phyloP scores from a whole-genome alignment of 2,113 vertebrate genomes.

The Propithecus coquereli region DNA sequence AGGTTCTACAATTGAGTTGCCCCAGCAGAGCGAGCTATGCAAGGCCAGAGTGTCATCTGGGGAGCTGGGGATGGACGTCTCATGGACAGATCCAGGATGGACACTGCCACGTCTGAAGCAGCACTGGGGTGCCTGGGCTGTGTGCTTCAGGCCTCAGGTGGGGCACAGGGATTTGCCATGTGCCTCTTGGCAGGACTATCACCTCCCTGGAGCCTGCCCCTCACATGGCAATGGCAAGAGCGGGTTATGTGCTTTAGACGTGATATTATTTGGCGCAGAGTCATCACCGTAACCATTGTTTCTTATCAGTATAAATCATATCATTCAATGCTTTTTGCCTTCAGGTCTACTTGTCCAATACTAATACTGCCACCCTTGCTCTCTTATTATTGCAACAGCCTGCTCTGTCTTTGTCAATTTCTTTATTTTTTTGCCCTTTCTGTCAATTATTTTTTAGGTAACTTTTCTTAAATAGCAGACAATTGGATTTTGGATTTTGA shows the following conservation, averaged over 20 bases:
- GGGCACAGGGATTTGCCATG: background rate
- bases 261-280: background rate
- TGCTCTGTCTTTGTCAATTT: background rate
- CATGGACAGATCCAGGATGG: background rate
- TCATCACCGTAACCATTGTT: background rate
- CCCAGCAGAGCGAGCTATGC: background rate
- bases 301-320: background rate
- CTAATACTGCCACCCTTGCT: background rate
- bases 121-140: background rate
- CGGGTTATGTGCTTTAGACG: background rate
- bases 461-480: background rate
- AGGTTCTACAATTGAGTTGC: background rate
- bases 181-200: background rate
- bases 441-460: background rate
- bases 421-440: background rate
- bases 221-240: background rate
- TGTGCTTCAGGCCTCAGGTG: background rate
- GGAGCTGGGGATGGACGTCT: background rate
- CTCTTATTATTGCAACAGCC: background rate
- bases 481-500: background rate
- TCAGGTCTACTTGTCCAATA: background rate
- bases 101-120: background rate
- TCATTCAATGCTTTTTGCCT: background rate
- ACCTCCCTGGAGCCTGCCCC: background rate
- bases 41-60: background rate